These are phyloP conservation scores for Lates japonicus DNA, from an alignment of 2,797 vertebrate genomes.

Conservation along the genomic window DNA sequence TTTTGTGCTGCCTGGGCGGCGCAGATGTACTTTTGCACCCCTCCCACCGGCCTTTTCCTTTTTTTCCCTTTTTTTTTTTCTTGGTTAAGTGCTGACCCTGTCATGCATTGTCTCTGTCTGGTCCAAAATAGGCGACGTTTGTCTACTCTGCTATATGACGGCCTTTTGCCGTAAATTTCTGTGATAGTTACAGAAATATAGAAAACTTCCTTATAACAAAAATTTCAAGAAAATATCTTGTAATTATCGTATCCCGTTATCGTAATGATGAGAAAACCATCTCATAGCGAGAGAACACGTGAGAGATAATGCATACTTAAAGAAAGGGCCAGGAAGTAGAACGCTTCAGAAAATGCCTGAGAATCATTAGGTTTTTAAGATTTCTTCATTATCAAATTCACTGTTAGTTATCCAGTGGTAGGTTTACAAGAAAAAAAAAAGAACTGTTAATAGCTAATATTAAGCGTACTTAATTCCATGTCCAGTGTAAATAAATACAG, in stretches of 20 bases:
- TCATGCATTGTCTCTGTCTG: constrained; percentile 10
- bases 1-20: constrained; percentile 74
- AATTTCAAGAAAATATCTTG: no score
- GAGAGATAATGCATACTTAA: no score
- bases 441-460: neutral
- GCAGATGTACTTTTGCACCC: constrained; percentile 56
- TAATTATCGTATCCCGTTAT: no score
- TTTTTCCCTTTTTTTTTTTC: neutral
- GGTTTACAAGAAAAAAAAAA: neutral
- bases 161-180: neutral
- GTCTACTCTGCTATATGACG: neutral
- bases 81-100: constrained; percentile 14
- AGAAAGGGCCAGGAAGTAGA: neutral
- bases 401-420: neutral
- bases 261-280: no score
- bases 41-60: constrained; percentile 54
- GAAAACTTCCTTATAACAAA: no score
- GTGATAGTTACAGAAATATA: neutral
- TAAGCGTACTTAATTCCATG: neutral
- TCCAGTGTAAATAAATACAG: neutral
- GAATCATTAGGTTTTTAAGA: neutral
- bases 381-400: neutral
- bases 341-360: neutral
- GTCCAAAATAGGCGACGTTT: neutral
- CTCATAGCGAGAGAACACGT: no score